These are phyloP conservation scores for Thalassaphorura encarpata DNA, from an alignment of 1,140 invertebrate species.

Conservation along the genomic window DNA sequence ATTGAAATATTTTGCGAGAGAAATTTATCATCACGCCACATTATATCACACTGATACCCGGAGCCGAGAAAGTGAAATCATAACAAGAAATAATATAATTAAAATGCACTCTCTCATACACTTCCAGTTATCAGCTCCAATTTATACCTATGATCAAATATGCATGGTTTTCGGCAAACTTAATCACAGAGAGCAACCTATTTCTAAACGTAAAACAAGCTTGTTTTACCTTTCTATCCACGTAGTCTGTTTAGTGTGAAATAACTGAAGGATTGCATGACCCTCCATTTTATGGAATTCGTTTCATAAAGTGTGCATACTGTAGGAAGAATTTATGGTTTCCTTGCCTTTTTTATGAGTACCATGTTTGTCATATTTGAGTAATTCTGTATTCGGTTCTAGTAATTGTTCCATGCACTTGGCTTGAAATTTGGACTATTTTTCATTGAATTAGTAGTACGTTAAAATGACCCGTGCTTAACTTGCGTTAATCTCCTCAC, in stretches of 20 bases:
- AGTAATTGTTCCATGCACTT: too few species aligned
- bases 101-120: background rate
- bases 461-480: too few species aligned
- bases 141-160: constrained; percentile 9
- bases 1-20: constrained; percentile 11
- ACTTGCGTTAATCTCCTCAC: too few species aligned
- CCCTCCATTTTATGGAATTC: too few species aligned
- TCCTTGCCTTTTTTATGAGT: too few species aligned
- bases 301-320: too few species aligned
- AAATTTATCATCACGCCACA: background rate
- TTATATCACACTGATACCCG: background rate
- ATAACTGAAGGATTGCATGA: too few species aligned
- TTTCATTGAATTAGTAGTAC: too few species aligned
- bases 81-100: background rate
- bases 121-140: background rate
- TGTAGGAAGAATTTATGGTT: too few species aligned
- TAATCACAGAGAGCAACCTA: background rate
- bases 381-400: too few species aligned
- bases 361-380: too few species aligned
- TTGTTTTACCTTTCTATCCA: background rate
- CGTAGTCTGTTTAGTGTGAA: background rate
- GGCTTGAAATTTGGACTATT: too few species aligned
- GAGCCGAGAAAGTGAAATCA: background rate
- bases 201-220: background rate
- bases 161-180: background rate